Conservation (phyloP, 2,113 vertebrate genomes). For the Cyrtonyx montezumae region DNA sequence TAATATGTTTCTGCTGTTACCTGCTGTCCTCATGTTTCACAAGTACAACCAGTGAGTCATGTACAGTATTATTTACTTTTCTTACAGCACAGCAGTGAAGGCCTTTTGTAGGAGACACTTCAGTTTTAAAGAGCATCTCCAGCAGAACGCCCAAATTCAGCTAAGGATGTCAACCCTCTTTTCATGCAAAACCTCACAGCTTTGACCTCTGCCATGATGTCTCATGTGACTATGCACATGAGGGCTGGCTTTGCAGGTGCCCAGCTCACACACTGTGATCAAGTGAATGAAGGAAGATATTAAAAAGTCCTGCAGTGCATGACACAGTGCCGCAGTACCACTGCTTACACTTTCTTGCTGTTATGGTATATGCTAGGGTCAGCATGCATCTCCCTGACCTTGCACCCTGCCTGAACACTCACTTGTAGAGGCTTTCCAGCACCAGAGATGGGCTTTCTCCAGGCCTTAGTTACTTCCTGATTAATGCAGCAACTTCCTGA, state of each 20-base stretch:
- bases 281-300: neutral
- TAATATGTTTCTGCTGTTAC: constrained; percentile 8
- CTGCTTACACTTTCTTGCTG: neutral
- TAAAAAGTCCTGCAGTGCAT: fast-evolving
- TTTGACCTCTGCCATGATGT: neutral
- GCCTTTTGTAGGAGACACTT: neutral
- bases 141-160: neutral
- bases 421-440: neutral
- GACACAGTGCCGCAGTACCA: fast-evolving
- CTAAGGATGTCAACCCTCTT: neutral
- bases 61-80: constrained; percentile 14
- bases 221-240: fast-evolving
- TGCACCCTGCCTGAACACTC: neutral
- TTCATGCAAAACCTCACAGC: fast-evolving
- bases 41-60: constrained; percentile 20
- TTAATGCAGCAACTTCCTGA: constrained; percentile 50
- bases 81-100: neutral
- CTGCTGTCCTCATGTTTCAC: constrained; percentile 39
- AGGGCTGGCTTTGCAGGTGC: neutral
- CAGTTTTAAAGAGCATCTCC: neutral
- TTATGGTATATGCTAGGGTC: neutral
- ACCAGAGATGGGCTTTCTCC: neutral
- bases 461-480: constrained; percentile 16
- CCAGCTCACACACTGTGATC: fast-evolving
- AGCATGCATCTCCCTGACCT: neutral